Percentiles rank a stretch among this genome's conserved stretches.
Evolutionary conservation across 2,113 vertebrate species (phyloP).

Genomic region (Pithys albifrons): DNA sequence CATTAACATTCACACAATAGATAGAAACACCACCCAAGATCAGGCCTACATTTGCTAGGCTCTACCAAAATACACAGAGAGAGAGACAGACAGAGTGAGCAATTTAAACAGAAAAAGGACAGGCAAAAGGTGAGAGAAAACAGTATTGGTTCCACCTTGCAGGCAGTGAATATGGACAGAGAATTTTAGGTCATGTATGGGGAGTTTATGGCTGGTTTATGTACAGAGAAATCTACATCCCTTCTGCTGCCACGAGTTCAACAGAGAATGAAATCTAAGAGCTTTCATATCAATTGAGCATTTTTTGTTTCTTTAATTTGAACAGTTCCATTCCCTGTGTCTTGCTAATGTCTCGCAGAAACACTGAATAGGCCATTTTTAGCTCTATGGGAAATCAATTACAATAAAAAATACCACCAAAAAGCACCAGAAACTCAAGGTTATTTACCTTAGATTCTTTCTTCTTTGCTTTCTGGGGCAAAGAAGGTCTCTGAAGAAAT

Average conservation of each 20-base stretch:
- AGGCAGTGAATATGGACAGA: background rate
- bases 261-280: background rate
- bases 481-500: conserved; percentile 94
- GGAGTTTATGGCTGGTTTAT: background rate
- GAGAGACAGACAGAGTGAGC: background rate
- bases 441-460: conserved; percentile 90
- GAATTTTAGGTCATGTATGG: background rate
- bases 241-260: background rate
- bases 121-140: background rate
- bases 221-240: background rate
- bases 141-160: background rate
- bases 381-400: background rate
- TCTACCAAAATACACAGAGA: background rate
- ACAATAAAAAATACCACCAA: background rate
- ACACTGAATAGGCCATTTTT: background rate
- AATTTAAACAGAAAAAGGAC: background rate
- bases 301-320: background rate
- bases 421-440: conserved; percentile 20
- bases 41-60: background rate
- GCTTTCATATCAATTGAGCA: background rate
- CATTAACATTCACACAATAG: background rate
- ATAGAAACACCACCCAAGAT: background rate
- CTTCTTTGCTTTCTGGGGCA: conserved; percentile 88
- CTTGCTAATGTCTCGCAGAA: background rate
- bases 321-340: background rate